Evolutionary conservation across 2,797 vertebrate species (phyloP).

Genomic region (Enteromius unitaeniatus): DNA sequence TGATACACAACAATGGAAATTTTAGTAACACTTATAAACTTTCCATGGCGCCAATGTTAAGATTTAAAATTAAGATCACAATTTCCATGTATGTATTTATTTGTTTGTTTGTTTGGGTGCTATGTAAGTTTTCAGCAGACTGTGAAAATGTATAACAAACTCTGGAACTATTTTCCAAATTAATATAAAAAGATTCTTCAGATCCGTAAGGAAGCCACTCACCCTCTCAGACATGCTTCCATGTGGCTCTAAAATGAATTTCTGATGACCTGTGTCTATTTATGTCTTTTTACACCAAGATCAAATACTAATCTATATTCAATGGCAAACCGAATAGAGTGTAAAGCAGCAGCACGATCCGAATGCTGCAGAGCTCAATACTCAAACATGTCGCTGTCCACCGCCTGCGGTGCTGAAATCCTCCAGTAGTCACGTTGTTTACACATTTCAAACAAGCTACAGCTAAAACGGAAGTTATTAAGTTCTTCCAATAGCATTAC

Average conservation of each 20-base stretch:
- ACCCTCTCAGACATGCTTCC: neutral
- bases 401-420: conserved; percentile 45
- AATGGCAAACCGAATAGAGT: neutral
- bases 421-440: conserved; percentile 32
- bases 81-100: neutral
- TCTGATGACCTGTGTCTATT: neutral
- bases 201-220: neutral
- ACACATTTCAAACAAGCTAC: neutral
- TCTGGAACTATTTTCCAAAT: too few relatives aligned
- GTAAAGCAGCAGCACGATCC: neutral
- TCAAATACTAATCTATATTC: neutral
- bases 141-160: too few relatives aligned
- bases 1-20: neutral
- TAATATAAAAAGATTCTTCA: neutral
- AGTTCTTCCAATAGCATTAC: neutral
- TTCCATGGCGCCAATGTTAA: neutral
- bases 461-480: neutral
- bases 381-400: conserved; percentile 58
- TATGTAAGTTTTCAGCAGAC: neutral
- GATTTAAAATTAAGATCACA: neutral
- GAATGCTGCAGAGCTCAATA: neutral
- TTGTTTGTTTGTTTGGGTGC: neutral
- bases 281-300: neutral
- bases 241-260: neutral
- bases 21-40: neutral